phyloP scores from a whole-genome alignment of 2,888 invertebrate species.

The Nebria brevicollis region DNA sequence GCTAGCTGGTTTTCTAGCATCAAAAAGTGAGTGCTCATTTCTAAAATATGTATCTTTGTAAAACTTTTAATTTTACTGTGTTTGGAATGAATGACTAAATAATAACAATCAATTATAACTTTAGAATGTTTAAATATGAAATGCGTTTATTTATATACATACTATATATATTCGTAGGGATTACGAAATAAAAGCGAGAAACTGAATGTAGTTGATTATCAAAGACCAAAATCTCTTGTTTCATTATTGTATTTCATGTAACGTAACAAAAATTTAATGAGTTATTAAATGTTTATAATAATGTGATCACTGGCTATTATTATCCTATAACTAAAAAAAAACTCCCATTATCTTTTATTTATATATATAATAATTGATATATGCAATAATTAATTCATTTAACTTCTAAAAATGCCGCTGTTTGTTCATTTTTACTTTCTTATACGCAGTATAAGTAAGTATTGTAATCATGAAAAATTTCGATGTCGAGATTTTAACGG shows the following conservation, averaged over 20 bases:
- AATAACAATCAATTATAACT: slow-evolving; percentile 10
- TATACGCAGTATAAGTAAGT: too few species aligned
- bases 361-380: too few species aligned
- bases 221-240: slow-evolving; percentile 39
- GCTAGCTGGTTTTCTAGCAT: slow-evolving; percentile 16
- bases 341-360: too few species aligned
- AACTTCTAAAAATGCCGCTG: too few species aligned
- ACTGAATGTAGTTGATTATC: slow-evolving; percentile 26
- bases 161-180: not conserved
- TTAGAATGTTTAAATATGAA: not conserved
- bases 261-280: slow-evolving; percentile 26
- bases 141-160: not conserved
- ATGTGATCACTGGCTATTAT: slow-evolving; percentile 26
- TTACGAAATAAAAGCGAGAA: not conserved
- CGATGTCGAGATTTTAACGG: too few species aligned
- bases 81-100: not conserved
- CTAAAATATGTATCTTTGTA: not conserved
- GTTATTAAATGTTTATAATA: slow-evolving; percentile 41
- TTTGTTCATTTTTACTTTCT: too few species aligned
- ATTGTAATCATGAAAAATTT: too few species aligned
- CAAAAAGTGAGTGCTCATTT: slow-evolving; percentile 27
- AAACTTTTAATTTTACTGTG: not conserved
- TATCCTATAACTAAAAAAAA: too few species aligned
- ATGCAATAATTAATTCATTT: too few species aligned
- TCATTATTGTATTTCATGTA: slow-evolving; percentile 38